Conservation (phyloP, 2,797 vertebrate genomes). For the Coccyzus lansbergi region DNA sequence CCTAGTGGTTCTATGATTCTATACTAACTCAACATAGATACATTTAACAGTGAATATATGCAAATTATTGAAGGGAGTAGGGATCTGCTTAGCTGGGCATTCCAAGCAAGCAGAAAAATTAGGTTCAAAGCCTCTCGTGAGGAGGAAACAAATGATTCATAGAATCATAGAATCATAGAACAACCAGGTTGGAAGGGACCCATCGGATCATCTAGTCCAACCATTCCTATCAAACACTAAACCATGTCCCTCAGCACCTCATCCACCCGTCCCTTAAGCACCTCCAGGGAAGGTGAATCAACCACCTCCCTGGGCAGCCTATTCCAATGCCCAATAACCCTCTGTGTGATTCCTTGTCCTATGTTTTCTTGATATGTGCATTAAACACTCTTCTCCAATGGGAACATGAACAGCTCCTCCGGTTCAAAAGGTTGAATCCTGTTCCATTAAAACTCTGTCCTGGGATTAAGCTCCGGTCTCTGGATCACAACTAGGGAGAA, state of each 20-base stretch:
- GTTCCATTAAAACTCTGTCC: rapidly evolving
- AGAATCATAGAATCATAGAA: no score
- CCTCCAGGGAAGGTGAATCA: no score
- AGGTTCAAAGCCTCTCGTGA: background rate
- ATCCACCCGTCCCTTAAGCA: no score
- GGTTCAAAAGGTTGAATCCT: background rate
- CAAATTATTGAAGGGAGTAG: background rate
- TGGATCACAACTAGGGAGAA: background rate
- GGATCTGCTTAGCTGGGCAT: background rate
- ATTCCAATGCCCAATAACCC: no score
- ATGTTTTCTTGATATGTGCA: background rate
- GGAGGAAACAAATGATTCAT: conserved; percentile 15
- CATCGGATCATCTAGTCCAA: no score
- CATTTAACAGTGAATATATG: background rate
- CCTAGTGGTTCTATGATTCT: no score
- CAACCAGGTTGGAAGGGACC: no score
- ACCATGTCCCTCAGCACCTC: no score
- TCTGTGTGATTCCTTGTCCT: background rate
- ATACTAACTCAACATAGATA: background rate
- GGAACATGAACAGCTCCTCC: background rate
- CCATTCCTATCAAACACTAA: no score
- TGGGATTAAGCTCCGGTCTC: background rate
- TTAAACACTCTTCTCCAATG: background rate
- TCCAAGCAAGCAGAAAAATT: background rate
- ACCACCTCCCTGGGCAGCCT: no score